Percentiles rank a stretch among this genome's conserved stretches.
phyloP scores from a whole-genome alignment of 92 coral and sea anemone genomes.

The Heliopora coerulea region DNA sequence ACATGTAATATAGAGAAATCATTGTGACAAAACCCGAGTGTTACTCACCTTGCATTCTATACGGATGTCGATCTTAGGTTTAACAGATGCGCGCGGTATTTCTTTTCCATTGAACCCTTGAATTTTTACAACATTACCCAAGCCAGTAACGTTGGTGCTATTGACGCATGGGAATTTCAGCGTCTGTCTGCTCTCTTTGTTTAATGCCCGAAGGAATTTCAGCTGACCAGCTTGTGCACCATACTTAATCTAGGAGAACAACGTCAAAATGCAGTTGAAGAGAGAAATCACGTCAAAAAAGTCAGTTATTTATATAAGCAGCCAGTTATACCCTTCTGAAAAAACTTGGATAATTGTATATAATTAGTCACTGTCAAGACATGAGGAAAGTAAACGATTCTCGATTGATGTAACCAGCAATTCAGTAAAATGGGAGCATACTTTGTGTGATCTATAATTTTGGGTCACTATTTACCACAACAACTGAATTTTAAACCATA shows the following conservation, averaged over 20 bases:
- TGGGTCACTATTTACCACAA: too few relatives aligned
- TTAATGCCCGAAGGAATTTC: constrained; percentile 25
- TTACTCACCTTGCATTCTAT: constrained; percentile 6
- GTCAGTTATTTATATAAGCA: too few relatives aligned
- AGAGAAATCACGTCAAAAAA: too few relatives aligned
- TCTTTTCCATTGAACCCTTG: constrained; percentile 15
- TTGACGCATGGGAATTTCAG: constrained; percentile 23
- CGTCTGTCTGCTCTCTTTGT: constrained; percentile 7
- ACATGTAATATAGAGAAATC: too few relatives aligned
- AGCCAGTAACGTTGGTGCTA: not conserved
- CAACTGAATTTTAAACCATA: too few relatives aligned
- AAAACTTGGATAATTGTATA: too few relatives aligned
- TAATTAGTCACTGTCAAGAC: too few relatives aligned
- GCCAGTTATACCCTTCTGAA: too few relatives aligned
- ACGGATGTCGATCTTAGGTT: constrained; percentile 17
- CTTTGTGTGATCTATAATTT: too few relatives aligned
- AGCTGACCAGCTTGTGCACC: constrained; percentile 21
- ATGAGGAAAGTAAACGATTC: too few relatives aligned
- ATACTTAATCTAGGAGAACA: constrained; percentile 6
- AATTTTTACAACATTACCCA: constrained; percentile 10
- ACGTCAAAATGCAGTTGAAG: not conserved
- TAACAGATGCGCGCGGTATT: constrained; percentile 6
- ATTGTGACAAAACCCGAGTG: not conserved
- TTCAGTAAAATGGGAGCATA: too few relatives aligned
- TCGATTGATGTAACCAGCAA: too few relatives aligned